Conservation (phyloP, 2,797 vertebrate genomes). For the Percopsis omiscomaycus region DNA sequence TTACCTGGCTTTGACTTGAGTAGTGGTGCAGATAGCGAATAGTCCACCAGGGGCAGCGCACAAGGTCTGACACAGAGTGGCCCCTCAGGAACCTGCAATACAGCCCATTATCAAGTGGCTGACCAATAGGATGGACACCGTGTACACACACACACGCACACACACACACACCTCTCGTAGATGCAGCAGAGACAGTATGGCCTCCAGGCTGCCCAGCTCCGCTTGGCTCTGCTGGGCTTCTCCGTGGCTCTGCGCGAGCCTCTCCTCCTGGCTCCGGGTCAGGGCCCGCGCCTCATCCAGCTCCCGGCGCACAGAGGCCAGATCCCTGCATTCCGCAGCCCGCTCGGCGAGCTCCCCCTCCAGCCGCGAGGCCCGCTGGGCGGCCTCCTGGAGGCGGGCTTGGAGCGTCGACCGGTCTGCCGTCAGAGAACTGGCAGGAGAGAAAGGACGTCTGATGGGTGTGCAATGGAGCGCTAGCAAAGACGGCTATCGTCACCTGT, state of each 20-base stretch:
- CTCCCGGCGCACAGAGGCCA: constrained; percentile 73
- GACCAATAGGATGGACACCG: neutral
- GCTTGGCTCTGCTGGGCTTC: constrained; percentile 78
- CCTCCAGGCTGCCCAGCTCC: constrained; percentile 79
- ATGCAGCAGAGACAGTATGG: constrained; percentile 75
- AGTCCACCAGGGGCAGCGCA: constrained; percentile 61
- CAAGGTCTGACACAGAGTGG: constrained; percentile 65
- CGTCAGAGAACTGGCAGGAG: constrained; percentile 60
- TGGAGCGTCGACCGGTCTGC: constrained; percentile 73
- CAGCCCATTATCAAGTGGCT: neutral
- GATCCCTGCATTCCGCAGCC: constrained; percentile 64
- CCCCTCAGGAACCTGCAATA: constrained; percentile 51
- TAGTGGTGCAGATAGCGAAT: constrained; percentile 48
- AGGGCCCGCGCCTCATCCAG: constrained; percentile 75
- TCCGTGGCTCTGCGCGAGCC: constrained; percentile 68
- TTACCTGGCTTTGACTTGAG: constrained; percentile 65
- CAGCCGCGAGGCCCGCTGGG: constrained; percentile 68
- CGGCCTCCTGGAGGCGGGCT: constrained; percentile 69
- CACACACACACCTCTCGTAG: constrained; percentile 60
- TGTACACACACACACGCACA: neutral
- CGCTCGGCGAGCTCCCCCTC: constrained; percentile 78
- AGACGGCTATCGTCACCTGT: neutral
- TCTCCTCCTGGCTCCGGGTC: constrained; percentile 70
- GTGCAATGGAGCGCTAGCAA: neutral
- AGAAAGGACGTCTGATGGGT: neutral